Base-by-base conservation (phyloP, 2,113 vertebrate genomes). In the Orientallactaga bullata region DNA sequence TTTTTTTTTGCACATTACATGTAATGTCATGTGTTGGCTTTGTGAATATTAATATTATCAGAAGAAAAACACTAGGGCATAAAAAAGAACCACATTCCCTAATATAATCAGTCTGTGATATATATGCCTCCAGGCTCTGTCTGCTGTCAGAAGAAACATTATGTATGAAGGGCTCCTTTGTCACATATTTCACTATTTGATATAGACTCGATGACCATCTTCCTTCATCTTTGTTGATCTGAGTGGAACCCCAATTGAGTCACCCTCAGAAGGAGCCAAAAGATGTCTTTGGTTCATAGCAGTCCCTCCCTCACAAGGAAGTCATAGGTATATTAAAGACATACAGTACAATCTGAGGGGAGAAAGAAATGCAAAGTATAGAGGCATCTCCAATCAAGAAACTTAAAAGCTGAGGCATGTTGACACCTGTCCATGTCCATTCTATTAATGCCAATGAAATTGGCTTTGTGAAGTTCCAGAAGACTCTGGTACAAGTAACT, bases 271-370 rank as follows among this genome's bases (percentile, higher is more conserved):
- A 95, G 90, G 66, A 90, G 88, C 47, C 42, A 24, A 78, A 91
- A 63, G 47, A 37, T 94, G 76, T 95, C 90, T 97, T 96, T 95
- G 94, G 88, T 95, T 89, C 82, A 30, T 28, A 91, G 85, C 3
- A 66, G 79, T 58, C 35, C 42, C 61, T 88, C 58, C 72, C 42
- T 91, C 39, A 35, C 7, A 5, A 47, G 61, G 88, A 83, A 55
- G 42, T 42, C 37, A 61, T 61, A 35, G 9, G 17, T 69, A 35
- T 72, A 11, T 65, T 80, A 71, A 89, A 71, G 39, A 47, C 55
- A 76, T 9, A n/a, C n/a, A 82, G 74, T 28, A 84, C 15, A 37
- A 18, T 68, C 85, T 78, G 20, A 81, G 85, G 61, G 85, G 81
- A n/a, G 81, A 60, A 69, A 30, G 81, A 78, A 74, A 65, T 90